Percentiles rank a stretch among this genome's conserved stretches.
Conservation (phyloP, 30 jellyfish, hydroid and myxozoan species). For the Aurelia aurita complex sp. Pacific region DNA sequence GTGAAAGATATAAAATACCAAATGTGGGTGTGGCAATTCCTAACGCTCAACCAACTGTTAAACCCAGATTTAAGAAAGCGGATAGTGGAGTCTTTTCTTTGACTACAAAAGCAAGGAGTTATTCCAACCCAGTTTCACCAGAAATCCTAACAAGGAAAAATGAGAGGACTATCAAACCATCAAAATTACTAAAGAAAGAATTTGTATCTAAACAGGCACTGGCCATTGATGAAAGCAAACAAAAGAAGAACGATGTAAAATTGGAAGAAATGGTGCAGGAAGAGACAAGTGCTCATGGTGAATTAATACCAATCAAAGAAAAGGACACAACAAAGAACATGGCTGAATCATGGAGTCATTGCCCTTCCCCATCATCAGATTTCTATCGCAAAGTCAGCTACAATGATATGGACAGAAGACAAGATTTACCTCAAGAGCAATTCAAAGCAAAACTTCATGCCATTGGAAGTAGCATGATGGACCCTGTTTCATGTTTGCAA, state of each 20-base stretch:
- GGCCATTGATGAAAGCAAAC: background rate
- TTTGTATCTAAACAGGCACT: background rate
- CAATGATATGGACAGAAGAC: conserved; percentile 74
- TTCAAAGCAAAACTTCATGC: conserved; percentile 73
- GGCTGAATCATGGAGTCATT: conserved; percentile 75
- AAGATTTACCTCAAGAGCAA: conserved; percentile 78
- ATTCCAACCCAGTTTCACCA: conserved; percentile 9
- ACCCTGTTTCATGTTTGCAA: conserved; percentile 32
- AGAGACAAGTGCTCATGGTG: background rate
- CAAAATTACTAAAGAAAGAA: background rate
- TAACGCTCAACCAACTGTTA: background rate
- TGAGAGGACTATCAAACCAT: background rate
- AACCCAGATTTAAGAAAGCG: background rate
- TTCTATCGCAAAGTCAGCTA: conserved; percentile 67
- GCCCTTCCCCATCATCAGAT: conserved; percentile 79
- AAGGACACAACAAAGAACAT: background rate
- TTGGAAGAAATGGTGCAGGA: background rate
- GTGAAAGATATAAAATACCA: conserved; percentile 10
- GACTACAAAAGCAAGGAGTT: background rate
- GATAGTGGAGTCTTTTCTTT: conserved; percentile 27
- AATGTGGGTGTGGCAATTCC: background rate
- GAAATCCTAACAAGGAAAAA: too few species aligned
- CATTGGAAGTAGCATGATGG: conserved; percentile 7
- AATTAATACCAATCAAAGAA: background rate
- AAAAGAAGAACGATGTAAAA: background rate